phyloP scores from a whole-genome alignment of 2,797 vertebrate genomes.

The Sebastes matsubarae region DNA sequence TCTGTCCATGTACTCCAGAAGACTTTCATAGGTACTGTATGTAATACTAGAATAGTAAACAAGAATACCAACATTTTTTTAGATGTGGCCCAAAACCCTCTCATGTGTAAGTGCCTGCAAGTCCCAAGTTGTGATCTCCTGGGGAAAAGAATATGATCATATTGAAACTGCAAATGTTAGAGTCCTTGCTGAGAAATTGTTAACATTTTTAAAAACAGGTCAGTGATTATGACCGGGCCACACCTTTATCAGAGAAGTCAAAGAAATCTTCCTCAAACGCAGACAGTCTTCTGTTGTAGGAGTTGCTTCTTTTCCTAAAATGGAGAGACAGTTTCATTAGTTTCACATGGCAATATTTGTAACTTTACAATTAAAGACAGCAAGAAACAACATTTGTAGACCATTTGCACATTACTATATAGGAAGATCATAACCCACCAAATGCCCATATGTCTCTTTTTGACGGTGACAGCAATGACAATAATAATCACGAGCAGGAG shows the following conservation, averaged over 20 bases:
- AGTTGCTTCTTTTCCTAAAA: slow-evolving; percentile 32
- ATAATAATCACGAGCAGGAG: slow-evolving; percentile 66
- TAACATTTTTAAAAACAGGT: not conserved
- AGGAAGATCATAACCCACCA: slow-evolving; percentile 57
- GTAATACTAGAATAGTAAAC: not conserved
- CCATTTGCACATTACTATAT: not conserved
- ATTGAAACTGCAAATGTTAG: not conserved
- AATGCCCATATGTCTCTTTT: slow-evolving; percentile 13
- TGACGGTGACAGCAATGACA: slow-evolving; percentile 44
- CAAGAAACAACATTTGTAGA: not conserved
- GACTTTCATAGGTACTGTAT: not conserved
- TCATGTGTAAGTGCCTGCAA: not conserved
- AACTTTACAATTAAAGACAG: not conserved
- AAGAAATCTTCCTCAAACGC: slow-evolving; percentile 72
- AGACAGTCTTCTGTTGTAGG: slow-evolving; percentile 15
- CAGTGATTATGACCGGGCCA: not conserved
- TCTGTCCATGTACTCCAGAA: not conserved
- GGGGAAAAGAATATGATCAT: not conserved
- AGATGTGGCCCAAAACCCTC: not conserved
- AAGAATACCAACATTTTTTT: slow-evolving; percentile 36
- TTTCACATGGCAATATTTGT: not conserved
- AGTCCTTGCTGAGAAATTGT: not conserved
- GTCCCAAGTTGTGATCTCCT: slow-evolving; percentile 25
- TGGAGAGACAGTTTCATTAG: not conserved
- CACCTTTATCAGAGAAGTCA: slow-evolving; percentile 68